Percentiles rank a stretch among this genome's conserved stretches.
phyloP scores from a whole-genome alignment of 2,797 vertebrate genomes.

The Crypturellus tataupa region DNA sequence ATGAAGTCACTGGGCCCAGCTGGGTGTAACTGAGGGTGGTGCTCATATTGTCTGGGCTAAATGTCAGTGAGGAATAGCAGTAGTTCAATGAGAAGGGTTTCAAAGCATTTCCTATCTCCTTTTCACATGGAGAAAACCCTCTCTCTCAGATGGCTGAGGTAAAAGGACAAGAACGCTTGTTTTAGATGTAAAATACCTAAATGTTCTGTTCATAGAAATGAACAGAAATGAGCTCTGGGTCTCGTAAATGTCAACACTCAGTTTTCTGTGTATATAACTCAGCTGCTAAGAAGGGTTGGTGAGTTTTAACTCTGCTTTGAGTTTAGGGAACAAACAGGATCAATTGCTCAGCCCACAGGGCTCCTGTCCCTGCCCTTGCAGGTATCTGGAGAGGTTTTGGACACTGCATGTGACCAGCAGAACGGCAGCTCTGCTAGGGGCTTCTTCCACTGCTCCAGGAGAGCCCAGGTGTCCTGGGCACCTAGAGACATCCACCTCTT shows the following conservation, averaged over 20 bases:
- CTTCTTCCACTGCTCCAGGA: neutral
- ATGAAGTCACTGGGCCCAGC: constrained; percentile 54
- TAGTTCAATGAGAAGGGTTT: neutral
- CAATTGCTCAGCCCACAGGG: neutral
- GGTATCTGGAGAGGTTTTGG: neutral
- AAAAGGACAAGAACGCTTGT: neutral
- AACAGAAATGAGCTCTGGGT: neutral
- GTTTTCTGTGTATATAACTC: neutral
- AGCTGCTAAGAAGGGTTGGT: neutral
- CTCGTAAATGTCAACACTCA: neutral
- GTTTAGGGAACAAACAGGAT: neutral
- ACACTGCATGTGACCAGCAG: neutral
- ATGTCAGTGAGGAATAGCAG: constrained; percentile 50
- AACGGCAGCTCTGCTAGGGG: neutral
- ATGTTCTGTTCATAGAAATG: neutral
- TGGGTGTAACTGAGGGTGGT: constrained; percentile 68
- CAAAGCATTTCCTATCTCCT: constrained; percentile 36
- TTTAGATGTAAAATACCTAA: constrained; percentile 43
- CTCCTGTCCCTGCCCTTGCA: neutral
- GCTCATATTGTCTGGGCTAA: constrained; percentile 55
- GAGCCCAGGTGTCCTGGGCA: neutral
- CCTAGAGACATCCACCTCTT: neutral
- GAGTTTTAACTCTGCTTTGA: neutral
- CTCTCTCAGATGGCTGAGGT: neutral
- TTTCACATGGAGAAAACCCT: neutral